These are phyloP conservation scores for Ophthalmolycus amberensis DNA, from an alignment of 2,113 vertebrate species.

Conservation along the genomic window DNA sequence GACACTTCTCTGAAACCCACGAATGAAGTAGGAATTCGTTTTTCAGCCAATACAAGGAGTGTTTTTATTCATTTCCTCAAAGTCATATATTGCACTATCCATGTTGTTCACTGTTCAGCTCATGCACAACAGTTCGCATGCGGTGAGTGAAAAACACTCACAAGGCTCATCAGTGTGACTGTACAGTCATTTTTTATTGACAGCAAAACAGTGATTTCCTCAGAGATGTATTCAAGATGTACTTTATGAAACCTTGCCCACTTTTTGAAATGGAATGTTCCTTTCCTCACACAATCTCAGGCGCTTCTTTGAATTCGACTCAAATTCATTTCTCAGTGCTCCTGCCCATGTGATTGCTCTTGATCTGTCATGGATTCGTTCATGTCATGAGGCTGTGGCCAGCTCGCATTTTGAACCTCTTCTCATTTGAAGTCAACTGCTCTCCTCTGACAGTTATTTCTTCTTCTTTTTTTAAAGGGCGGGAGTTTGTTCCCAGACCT, in stretches of 20 bases:
- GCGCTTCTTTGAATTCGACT: constrained; percentile 47
- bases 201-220: constrained; percentile 13
- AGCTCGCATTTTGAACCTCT: constrained; percentile 58
- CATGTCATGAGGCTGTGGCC: constrained; percentile 58
- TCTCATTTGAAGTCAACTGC: constrained; percentile 63
- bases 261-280: constrained; percentile 51
- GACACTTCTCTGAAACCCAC: constrained; percentile 2
- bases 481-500: constrained; percentile 52
- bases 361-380: constrained; percentile 69
- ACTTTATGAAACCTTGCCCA: constrained; percentile 22
- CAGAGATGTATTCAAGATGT: constrained; percentile 37
- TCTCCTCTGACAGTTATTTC: constrained; percentile 57
- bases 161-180: not conserved
- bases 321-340: constrained; percentile 44
- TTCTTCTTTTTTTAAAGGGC: constrained; percentile 41
- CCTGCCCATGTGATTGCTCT: constrained; percentile 63
- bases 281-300: constrained; percentile 35
- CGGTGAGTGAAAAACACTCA: not conserved
- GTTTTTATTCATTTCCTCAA: not conserved
- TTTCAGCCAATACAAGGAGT: not conserved
- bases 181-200: constrained; percentile 8
- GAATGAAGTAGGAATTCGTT: not conserved
- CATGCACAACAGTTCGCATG: not conserved
- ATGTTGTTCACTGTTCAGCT: constrained; percentile 14
- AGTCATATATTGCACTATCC: not conserved